These are phyloP conservation scores for Chaetodon trifasciatus DNA, from an alignment of 2,797 vertebrate species.

Conservation along the genomic window DNA sequence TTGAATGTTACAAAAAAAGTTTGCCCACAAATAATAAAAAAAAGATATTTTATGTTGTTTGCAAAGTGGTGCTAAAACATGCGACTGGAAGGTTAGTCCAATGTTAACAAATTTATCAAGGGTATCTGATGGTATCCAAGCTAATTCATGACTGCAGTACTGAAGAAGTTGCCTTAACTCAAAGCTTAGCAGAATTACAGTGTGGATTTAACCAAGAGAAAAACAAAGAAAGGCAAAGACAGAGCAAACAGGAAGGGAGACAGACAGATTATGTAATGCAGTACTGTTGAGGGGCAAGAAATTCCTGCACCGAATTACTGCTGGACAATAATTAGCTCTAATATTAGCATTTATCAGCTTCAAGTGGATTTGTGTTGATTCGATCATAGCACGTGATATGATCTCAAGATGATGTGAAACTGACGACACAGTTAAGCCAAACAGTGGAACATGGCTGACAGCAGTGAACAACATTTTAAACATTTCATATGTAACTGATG, in stretches of 20 bases:
- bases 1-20: background rate
- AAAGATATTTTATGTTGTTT: background rate
- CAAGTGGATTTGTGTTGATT: slow-evolving; percentile 1
- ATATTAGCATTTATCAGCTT: slow-evolving; percentile 12
- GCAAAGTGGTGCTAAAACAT: background rate
- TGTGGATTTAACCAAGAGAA: slow-evolving; percentile 13
- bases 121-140: slow-evolving; percentile 4
- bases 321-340: slow-evolving; percentile 6
- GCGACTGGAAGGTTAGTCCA: background rate
- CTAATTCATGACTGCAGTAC: background rate
- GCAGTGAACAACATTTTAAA: background rate
- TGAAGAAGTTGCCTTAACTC: slow-evolving; percentile 1
- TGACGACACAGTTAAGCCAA: background rate
- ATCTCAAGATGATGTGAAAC: slow-evolving; percentile 3
- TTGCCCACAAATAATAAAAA: background rate
- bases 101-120: slow-evolving; percentile 4
- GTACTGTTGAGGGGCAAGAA: slow-evolving; percentile 4
- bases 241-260: slow-evolving; percentile 24
- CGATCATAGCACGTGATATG: background rate
- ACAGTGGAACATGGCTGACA: background rate
- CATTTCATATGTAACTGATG: background rate
- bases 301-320: slow-evolving; percentile 14
- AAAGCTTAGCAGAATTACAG: slow-evolving; percentile 5
- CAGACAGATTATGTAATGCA: slow-evolving; percentile 20
- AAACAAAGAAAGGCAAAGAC: slow-evolving; percentile 28